Percentiles rank a stretch among this genome's conserved stretches.
These are phyloP conservation scores for Xyrauchen texanus DNA, from an alignment of 2,113 vertebrate genomes.

Conservation along the genomic window DNA sequence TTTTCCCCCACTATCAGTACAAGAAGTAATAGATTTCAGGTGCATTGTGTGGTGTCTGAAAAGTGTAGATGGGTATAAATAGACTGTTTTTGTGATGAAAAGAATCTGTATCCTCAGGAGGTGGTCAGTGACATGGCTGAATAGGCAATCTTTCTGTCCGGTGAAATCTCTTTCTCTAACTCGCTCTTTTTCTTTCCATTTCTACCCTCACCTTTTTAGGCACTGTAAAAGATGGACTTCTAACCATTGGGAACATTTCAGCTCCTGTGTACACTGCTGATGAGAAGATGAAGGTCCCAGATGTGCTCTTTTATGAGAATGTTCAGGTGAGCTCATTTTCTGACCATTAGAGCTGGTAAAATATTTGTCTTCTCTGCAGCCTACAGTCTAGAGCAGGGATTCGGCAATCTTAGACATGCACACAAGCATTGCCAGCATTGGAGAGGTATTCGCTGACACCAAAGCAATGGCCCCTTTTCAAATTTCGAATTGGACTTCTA, in stretches of 20 bases:
- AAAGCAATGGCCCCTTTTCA: too few relatives aligned
- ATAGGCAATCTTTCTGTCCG: background rate
- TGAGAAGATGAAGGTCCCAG: constrained; percentile 92
- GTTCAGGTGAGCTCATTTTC: constrained; percentile 78
- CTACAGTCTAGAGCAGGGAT: background rate
- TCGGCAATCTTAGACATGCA: background rate
- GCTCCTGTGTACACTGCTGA: constrained; percentile 78
- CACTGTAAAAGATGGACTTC: constrained; percentile 78
- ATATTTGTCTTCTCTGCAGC: background rate
- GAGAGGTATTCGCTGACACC: too few relatives aligned
- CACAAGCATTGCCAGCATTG: too few relatives aligned
- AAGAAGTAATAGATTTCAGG: constrained; percentile 27
- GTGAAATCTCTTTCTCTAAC: background rate
- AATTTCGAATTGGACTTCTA: too few relatives aligned
- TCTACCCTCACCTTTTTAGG: constrained; percentile 66
- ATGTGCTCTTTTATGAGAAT: constrained; percentile 97
- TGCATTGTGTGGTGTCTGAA: background rate
- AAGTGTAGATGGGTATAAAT: constrained; percentile 24
- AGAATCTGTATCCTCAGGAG: background rate
- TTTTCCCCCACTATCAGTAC: background rate
- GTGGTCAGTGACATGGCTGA: constrained; percentile 16
- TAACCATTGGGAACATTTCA: constrained; percentile 84
- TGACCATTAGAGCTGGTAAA: background rate
- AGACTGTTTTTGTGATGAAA: background rate
- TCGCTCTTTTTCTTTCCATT: too few relatives aligned